Evolutionary conservation across 2,797 vertebrate species (phyloP).

Genomic region (Etheostoma nigrum): DNA sequence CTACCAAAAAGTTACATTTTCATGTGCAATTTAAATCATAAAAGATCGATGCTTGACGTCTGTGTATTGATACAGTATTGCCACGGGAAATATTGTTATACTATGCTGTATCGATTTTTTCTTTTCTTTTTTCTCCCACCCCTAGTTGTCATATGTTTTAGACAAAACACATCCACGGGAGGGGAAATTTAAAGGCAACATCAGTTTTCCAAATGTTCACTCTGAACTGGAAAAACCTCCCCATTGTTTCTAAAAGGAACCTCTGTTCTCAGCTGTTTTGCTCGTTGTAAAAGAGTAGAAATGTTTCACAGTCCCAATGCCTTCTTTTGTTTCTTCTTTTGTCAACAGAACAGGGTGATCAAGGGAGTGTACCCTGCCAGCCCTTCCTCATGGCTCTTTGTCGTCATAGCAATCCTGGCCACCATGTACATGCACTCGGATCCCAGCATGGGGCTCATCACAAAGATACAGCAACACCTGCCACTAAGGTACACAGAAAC

Average conservation of each 20-base stretch:
- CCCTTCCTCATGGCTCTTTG: constrained; percentile 90
- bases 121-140: no score
- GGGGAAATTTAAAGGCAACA: background rate
- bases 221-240: background rate
- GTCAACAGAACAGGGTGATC: constrained; percentile 86
- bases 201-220: background rate
- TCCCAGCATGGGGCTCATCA: constrained; percentile 90
- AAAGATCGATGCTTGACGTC: no score
- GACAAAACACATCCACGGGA: background rate
- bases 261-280: background rate
- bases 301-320: background rate
- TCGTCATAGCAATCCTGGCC: constrained; percentile 88
- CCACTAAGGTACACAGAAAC: constrained; percentile 82
- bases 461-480: constrained; percentile 89
- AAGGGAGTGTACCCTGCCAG: constrained; percentile 89
- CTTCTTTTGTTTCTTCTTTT: constrained; percentile 39
- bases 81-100: no score
- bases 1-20: no score
- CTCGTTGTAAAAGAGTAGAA: accelerated
- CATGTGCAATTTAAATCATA: no score
- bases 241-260: background rate
- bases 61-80: no score
- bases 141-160: background rate
- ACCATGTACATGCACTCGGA: constrained; percentile 88
- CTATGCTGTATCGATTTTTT: no score